Base-by-base conservation (phyloP, 1,140 invertebrate species). In the Bombyx mori region DNA sequence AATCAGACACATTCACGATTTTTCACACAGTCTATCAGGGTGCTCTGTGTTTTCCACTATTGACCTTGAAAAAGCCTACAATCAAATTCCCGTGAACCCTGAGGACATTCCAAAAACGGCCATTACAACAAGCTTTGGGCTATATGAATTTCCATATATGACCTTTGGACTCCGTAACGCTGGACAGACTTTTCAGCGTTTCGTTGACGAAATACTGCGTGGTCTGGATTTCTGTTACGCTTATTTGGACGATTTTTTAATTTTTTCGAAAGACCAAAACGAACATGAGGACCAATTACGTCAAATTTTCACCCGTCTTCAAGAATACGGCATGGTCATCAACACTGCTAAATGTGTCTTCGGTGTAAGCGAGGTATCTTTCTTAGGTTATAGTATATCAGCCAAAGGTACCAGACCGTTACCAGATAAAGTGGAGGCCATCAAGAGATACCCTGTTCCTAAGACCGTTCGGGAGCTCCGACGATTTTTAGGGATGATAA, bases 181-280 rank as follows among this genome's bases (percentile, higher is more conserved):
- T 10, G 62, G 44, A n/a, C 61, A 67, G 44, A 63, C 65, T 1
- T 57, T 59, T 10, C 63, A 56, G 26, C 62, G 52, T 9, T 54
- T 54, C 8, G 52, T 54, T 10, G 78, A 90, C 61, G 55, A 82
- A 10, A 58, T 74, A 18, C 43, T 68, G 2, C 46, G 60, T 2
- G 74, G 66, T 0, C 54, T 79, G 6, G 69, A 77, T 52, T 77
- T 75, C 51, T 46, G 43, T 42, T 72, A 79, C 47, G 69, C 79
- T 1, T 91, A 89, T 61, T 45, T 91, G 0, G 90, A 91, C 59
- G 90, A 90, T 58, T 78, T 91, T 22, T 67, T 90, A 1, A 62
- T 90, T 4, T 82, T 73, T 50, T 81, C 73, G 9, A 54, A 57
- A 22, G 55, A 58, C 7, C 10, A 44, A 50, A 42, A 46, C 60